Conservation (phyloP, 2,888 invertebrate species). For the Cryptophagus acutangulus region DNA sequence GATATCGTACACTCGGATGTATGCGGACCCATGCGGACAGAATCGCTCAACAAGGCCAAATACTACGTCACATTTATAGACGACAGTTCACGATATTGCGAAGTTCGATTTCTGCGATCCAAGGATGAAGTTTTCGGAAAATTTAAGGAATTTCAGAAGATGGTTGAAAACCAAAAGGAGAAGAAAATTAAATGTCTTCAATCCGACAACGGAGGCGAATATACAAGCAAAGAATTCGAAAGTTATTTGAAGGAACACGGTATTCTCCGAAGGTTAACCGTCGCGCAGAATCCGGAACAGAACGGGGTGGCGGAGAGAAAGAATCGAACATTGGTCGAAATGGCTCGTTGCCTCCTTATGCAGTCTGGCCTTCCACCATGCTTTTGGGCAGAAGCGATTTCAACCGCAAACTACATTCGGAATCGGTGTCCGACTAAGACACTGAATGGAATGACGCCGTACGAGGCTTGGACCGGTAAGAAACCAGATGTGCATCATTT, state of each 20-base stretch:
- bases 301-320: constrained; percentile 28
- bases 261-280: constrained; percentile 29
- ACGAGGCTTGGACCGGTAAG: not conserved
- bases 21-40: constrained; percentile 29
- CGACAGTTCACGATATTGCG: constrained; percentile 29
- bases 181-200: constrained; percentile 29
- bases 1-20: constrained; percentile 20
- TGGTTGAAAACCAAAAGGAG: constrained; percentile 31
- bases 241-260: constrained; percentile 24
- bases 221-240: constrained; percentile 17
- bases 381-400: constrained; percentile 12
- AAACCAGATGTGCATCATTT: not conserved
- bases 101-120: constrained; percentile 27
- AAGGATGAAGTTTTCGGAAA: constrained; percentile 29
- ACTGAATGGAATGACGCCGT: not conserved
- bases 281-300: constrained; percentile 26
- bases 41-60: constrained; percentile 21
- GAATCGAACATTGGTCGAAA: constrained; percentile 26
- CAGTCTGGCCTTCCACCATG: constrained; percentile 15
- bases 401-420: constrained; percentile 5
- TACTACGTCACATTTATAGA: constrained; percentile 35
- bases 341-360: constrained; percentile 20
- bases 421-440: not conserved
- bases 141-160: constrained; percentile 30
- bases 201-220: constrained; percentile 28